Conservation (phyloP, 2,888 invertebrate species). For the Tipula lateralis region DNA sequence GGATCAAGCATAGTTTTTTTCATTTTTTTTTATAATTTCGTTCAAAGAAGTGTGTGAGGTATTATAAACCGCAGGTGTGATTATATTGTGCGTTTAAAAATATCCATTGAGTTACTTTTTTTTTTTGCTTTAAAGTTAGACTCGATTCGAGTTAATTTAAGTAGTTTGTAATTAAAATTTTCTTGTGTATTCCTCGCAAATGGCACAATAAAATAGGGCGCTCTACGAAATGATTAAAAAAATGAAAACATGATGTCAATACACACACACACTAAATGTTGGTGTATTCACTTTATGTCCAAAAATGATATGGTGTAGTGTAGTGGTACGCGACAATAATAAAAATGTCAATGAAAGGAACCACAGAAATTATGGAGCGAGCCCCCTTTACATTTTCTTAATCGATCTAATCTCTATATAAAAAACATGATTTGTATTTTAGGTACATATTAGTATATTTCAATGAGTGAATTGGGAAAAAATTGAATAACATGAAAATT, state of each 20-base stretch:
- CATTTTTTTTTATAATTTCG: background rate
- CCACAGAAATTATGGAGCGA: background rate
- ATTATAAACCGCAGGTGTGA: background rate
- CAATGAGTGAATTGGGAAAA: background rate
- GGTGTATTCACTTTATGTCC: background rate
- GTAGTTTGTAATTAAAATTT: background rate
- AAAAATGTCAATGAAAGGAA: constrained; percentile 19
- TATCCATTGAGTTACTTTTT: background rate
- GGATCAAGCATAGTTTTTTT: constrained; percentile 2
- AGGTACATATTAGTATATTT: constrained; percentile 12
- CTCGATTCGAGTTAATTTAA: background rate
- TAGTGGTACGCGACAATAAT: background rate
- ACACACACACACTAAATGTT: background rate
- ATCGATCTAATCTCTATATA: background rate
- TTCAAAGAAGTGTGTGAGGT: background rate
- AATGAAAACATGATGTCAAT: constrained; percentile 20
- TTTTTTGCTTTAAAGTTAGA: background rate
- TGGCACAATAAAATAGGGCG: background rate
- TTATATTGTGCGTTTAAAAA: background rate
- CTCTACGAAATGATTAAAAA: background rate
- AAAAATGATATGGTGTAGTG: background rate
- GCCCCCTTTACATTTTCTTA: background rate
- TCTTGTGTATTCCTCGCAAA: background rate
- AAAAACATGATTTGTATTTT: background rate
- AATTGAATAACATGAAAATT: background rate